Base-by-base conservation (phyloP, 2,113 vertebrate genomes). In the Drymodes brunneopygia region DNA sequence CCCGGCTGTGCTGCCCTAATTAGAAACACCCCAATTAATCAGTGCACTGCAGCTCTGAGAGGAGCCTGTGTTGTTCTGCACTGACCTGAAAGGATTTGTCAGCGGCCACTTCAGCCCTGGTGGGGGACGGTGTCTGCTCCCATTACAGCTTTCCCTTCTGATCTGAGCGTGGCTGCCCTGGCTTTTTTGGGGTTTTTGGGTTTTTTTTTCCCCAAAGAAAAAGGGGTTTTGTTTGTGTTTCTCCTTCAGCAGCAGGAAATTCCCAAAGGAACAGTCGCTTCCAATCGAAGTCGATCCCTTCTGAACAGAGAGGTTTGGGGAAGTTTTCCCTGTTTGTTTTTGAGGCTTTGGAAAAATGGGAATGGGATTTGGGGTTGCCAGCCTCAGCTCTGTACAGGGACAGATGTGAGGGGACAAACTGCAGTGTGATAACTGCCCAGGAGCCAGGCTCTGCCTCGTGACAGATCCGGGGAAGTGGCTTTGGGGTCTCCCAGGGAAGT, bases 71-170 rank as follows among this genome's bases (percentile, higher is more conserved):
- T 95, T 94, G 85, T 90, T 92, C 82, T 36, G 88, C 92, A 35
- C 61, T 96, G 95, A 95, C 90, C 92, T 50, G 90, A 84, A 94
- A 92, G 3, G 15, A 84, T 95, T 72, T 56, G 47, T 61, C 25
- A 27, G 75, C 1, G 12, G 62, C 19, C 80, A 10, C 73, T 22
- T 44, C 88, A 29, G 75, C 66, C 0, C 2, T 31, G 89, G 22
- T 1, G 1, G 35, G 61, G 73, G 21, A 42, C 0, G 0, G 33
- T 80, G 92, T 84, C 88, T 91, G 85, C 69, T 90, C 78, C 92
- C 81, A 67, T 87, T 87, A 91, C 2, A 1, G 51, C 22, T 78
- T 35, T 18, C 31, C 69, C 42, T 77, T 67, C 90, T 89, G 64
- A 69, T 65, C 81, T 57, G 50, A 64, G 60, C 64, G 54, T 40